phyloP scores from a whole-genome alignment of 2,797 vertebrate species.

The Numenius phaeopus region DNA sequence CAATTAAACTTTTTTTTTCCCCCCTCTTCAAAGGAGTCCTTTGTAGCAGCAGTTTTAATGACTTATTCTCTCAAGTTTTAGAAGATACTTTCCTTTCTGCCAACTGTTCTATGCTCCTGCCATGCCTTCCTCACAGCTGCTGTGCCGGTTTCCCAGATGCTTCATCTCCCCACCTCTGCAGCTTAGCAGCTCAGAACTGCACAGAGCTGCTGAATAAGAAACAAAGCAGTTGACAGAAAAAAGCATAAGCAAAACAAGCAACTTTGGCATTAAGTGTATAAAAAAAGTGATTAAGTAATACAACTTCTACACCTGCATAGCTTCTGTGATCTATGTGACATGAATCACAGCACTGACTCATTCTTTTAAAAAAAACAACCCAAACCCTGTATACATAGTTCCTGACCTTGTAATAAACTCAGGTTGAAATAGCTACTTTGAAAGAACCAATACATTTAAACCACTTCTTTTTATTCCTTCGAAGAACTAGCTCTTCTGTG shows the following conservation, averaged over 20 bases:
- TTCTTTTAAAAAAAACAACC: not conserved
- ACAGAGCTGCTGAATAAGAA: not conserved
- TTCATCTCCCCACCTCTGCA: not conserved
- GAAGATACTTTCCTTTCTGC: not conserved
- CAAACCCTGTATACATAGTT: not conserved
- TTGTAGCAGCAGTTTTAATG: not conserved
- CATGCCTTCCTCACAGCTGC: conserved; percentile 18
- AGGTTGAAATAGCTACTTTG: not conserved
- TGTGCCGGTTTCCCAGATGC: not conserved
- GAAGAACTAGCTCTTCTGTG: not conserved
- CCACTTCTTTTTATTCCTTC: not conserved
- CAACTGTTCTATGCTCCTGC: not conserved
- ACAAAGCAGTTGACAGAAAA: conserved; percentile 25
- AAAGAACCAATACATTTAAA: not conserved
- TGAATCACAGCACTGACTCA: not conserved
- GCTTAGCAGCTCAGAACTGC: not conserved
- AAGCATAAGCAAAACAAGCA: not conserved
- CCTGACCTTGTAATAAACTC: not conserved
- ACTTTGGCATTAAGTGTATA: not conserved
- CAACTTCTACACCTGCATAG: not conserved
- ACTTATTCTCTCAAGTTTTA: not conserved
- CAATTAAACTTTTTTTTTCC: not conserved
- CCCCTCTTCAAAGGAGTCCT: not conserved
- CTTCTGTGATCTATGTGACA: not conserved
- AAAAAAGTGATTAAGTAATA: not conserved